Percentiles rank a stretch among this genome's conserved stretches.
These are phyloP conservation scores for Wasmannia auropunctata DNA, from an alignment of 1,140 invertebrate species.

Conservation along the genomic window DNA sequence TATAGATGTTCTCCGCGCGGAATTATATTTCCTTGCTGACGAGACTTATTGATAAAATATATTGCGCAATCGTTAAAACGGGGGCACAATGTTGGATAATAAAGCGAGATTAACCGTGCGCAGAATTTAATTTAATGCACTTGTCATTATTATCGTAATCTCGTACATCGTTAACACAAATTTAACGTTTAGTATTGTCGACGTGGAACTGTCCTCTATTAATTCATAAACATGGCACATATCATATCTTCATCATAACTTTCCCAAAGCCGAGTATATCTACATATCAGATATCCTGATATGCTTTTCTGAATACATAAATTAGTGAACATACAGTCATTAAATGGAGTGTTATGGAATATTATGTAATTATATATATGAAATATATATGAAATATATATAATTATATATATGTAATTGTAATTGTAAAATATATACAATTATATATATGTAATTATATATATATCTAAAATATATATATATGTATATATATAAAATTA, in stretches of 20 bases:
- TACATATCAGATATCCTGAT: background rate
- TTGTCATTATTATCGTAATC: slow-evolving; percentile 64
- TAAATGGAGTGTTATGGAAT: background rate
- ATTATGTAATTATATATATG: too few species aligned
- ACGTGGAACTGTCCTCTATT: background rate
- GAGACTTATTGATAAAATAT: slow-evolving; percentile 58
- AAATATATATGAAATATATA: too few species aligned
- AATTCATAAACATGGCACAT: background rate
- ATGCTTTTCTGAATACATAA: slow-evolving; percentile 9
- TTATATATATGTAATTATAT: too few species aligned
- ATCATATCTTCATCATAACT: slow-evolving; percentile 1
- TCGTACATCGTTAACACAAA: slow-evolving; percentile 5
- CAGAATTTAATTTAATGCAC: slow-evolving; percentile 56
- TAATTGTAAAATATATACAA: too few species aligned
- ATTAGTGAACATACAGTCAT: background rate
- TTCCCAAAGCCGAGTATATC: background rate
- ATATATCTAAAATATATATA: too few species aligned
- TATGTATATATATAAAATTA: too few species aligned
- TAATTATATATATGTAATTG: too few species aligned
- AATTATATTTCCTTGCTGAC: slow-evolving; percentile 59
- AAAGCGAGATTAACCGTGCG: slow-evolving; percentile 35
- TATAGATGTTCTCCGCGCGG: slow-evolving; percentile 27
- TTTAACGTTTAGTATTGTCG: slow-evolving; percentile 34
- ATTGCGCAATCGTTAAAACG: slow-evolving; percentile 57
- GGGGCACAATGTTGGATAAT: background rate